Evolutionary conservation across 2,113 vertebrate species (phyloP).

Genomic region (Girardinichthys multiradiatus): DNA sequence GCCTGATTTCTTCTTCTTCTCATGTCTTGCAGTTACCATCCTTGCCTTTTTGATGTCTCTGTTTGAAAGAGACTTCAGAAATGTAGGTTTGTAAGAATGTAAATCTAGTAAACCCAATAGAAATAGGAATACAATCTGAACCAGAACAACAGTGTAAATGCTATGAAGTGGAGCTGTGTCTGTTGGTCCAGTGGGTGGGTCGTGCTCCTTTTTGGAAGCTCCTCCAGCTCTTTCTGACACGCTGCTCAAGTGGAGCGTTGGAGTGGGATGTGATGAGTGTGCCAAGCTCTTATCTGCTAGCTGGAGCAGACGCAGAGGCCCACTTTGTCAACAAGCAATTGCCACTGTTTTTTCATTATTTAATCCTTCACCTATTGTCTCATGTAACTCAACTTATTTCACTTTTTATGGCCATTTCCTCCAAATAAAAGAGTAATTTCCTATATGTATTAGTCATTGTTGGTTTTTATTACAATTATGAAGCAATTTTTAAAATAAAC

Average conservation of each 20-base stretch:
- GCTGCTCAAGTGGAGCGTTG: not conserved
- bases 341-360: not conserved
- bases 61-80: no score
- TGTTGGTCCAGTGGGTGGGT: conserved; percentile 18
- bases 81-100: no score
- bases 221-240: conserved; percentile 26
- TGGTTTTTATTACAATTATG: no score
- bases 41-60: not conserved
- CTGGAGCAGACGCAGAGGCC: conserved; percentile 7
- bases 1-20: not conserved
- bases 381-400: not conserved
- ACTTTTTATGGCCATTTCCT: no score
- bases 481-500: no score
- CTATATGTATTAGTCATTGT: no score
- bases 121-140: not conserved
- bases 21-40: not conserved
- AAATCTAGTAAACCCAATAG: not conserved
- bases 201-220: conserved; percentile 11
- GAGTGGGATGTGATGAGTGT: conserved; percentile 13
- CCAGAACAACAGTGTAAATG: conserved; percentile 1
- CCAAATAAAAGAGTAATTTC: no score
- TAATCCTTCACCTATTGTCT: not conserved
- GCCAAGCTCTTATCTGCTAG: conserved; percentile 32
- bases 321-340: conserved; percentile 38
- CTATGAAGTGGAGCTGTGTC: not conserved